Evolutionary conservation across 2,888 invertebrate species (phyloP).

Genomic region (Helicoverpa assulta): DNA sequence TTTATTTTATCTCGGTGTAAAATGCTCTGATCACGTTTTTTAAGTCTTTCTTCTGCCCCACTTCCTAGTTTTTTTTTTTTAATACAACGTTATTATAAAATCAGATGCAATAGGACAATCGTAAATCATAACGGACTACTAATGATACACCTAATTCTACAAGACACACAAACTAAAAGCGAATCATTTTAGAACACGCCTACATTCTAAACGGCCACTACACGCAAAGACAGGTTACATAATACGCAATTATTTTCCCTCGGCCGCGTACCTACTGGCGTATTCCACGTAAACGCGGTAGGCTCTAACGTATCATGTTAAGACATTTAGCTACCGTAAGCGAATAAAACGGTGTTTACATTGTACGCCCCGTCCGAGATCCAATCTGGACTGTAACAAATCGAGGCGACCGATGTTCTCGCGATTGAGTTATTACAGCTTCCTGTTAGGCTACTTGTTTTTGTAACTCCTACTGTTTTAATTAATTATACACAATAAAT

Average conservation of each 20-base stretch:
- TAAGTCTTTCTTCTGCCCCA: background rate
- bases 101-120: too few relatives aligned
- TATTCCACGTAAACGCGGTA: slow-evolving; percentile 78
- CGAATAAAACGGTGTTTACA: slow-evolving; percentile 75
- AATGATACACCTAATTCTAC: background rate
- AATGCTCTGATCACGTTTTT: background rate
- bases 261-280: slow-evolving; percentile 48
- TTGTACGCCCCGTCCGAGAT: slow-evolving; percentile 80
- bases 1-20: background rate
- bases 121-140: too few relatives aligned
- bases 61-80: too few relatives aligned
- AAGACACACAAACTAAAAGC: background rate
- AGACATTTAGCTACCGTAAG: slow-evolving; percentile 81
- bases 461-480: slow-evolving; percentile 88
- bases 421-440: slow-evolving; percentile 90
- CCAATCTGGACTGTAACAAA: slow-evolving; percentile 89
- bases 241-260: slow-evolving; percentile 52
- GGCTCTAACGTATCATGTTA: slow-evolving; percentile 81
- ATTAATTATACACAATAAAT: slow-evolving; percentile 90
- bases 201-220: slow-evolving; percentile 11
- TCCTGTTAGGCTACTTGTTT: slow-evolving; percentile 90
- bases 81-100: too few relatives aligned
- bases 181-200: slow-evolving; percentile 2
- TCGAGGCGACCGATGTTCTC: slow-evolving; percentile 81
- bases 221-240: slow-evolving; percentile 40